Percentiles rank a stretch among this genome's conserved stretches.
These are phyloP conservation scores for Vandiemenella viatica DNA, from an alignment of 2,888 invertebrate species.

Conservation along the genomic window DNA sequence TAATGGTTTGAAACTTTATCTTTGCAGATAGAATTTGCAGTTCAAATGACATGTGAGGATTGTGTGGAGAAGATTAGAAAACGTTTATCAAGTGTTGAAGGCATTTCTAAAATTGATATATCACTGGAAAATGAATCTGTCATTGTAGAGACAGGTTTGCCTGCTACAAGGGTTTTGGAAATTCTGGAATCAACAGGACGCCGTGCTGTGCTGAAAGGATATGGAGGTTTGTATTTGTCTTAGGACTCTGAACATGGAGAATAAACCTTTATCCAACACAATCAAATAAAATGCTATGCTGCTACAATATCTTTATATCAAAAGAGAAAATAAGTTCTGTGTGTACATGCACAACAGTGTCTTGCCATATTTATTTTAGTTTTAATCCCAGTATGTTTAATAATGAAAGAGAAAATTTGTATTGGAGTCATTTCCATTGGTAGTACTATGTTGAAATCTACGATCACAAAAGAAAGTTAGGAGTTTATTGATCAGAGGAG, in stretches of 20 bases:
- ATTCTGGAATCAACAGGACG: constrained; percentile 45
- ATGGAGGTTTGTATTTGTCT: constrained; percentile 44
- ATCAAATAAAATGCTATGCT: no score
- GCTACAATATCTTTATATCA: no score
- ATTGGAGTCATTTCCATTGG: no score
- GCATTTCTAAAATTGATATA: constrained; percentile 35
- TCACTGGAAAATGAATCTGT: constrained; percentile 48
- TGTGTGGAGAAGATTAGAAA: constrained; percentile 36
- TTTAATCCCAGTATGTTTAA: no score
- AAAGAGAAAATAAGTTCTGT: not conserved
- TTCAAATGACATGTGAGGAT: constrained; percentile 42
- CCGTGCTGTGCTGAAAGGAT: constrained; percentile 63
- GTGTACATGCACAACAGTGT: not conserved
- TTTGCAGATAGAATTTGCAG: constrained; percentile 46
- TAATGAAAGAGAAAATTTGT: no score
- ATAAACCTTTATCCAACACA: not conserved
- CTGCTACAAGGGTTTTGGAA: constrained; percentile 40
- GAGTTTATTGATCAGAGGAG: no score
- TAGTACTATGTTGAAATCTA: no score
- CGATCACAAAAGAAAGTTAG: no score
- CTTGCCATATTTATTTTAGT: not conserved
- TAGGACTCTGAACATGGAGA: not conserved
- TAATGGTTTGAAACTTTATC: no score
- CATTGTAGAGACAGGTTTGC: constrained; percentile 48
- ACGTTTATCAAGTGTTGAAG: constrained; percentile 30